Evolutionary conservation across 2,797 vertebrate species (phyloP).

Genomic region (Hafferia zeledoni): DNA sequence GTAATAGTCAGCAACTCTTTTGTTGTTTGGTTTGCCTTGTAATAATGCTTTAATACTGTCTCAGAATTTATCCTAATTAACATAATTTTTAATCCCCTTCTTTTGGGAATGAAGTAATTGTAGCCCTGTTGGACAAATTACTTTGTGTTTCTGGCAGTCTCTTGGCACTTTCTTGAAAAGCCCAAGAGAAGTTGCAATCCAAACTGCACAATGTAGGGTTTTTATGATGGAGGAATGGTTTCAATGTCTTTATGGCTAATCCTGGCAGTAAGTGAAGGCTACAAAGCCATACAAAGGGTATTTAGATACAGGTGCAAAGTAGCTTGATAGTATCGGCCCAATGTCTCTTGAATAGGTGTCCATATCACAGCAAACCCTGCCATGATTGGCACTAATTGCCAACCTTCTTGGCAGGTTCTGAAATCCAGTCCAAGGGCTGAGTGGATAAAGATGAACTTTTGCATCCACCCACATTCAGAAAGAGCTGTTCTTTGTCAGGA

Average conservation of each 20-base stretch:
- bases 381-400: not conserved
- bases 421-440: not conserved
- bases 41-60: not conserved
- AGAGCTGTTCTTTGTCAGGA: not conserved
- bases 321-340: not conserved
- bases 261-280: not conserved
- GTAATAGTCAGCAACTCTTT: not conserved
- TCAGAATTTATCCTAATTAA: conserved; percentile 12
- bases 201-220: not conserved
- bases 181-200: not conserved
- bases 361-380: not conserved
- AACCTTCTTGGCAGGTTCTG: not conserved
- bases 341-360: not conserved
- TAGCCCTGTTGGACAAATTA: not conserved
- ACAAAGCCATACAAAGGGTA: not conserved
- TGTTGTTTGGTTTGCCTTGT: not conserved
- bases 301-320: not conserved
- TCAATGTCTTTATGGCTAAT: not conserved
- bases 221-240: not conserved
- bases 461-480: not conserved
- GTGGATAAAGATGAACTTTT: not conserved
- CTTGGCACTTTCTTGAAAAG: not conserved
- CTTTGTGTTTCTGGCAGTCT: not conserved
- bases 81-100: not conserved
- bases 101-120: not conserved